These are phyloP conservation scores for Tethya wilhelma DNA, from an alignment of 37 sponge, comb jelly and placozoan genomes.

Conservation along the genomic window DNA sequence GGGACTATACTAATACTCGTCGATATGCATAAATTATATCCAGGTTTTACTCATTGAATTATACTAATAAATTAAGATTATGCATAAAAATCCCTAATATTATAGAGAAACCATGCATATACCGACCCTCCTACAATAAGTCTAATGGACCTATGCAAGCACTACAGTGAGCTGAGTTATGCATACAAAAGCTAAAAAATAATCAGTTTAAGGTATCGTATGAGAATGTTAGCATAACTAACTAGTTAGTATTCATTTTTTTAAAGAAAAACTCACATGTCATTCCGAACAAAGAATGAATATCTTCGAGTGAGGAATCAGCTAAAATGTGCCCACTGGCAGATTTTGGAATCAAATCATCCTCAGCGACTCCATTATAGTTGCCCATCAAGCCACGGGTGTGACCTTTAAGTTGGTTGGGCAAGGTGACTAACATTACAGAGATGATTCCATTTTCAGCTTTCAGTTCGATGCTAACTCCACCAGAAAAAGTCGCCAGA, in stretches of 20 bases:
- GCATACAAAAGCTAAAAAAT: too few relatives aligned
- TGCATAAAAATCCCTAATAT: too few relatives aligned
- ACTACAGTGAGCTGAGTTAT: too few relatives aligned
- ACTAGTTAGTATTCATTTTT: background rate
- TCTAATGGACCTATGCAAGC: too few relatives aligned
- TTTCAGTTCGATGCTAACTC: slow-evolving; percentile 8
- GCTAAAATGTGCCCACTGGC: background rate
- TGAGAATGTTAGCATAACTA: background rate
- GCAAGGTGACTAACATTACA: slow-evolving; percentile 23
- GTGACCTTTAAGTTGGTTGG: background rate
- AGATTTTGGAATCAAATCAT: slow-evolving; percentile 34
- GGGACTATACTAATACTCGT: too few relatives aligned
- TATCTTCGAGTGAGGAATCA: slow-evolving; percentile 27
- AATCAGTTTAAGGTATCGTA: background rate
- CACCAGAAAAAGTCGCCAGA: slow-evolving; percentile 13
- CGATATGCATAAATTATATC: too few relatives aligned
- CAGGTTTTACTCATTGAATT: too few relatives aligned
- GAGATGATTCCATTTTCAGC: slow-evolving; percentile 38
- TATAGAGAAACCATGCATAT: too few relatives aligned
- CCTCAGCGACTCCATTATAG: slow-evolving; percentile 34
- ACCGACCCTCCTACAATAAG: too few relatives aligned
- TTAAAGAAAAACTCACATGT: slow-evolving; percentile 48
- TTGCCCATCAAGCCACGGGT: slow-evolving; percentile 49
- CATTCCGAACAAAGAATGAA: slow-evolving; percentile 49
- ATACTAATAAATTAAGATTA: too few relatives aligned